Percentiles rank a stretch among this genome's conserved stretches.
Evolutionary conservation across 2,888 invertebrate species (phyloP).

Genomic region (Lochmaea capreae): DNA sequence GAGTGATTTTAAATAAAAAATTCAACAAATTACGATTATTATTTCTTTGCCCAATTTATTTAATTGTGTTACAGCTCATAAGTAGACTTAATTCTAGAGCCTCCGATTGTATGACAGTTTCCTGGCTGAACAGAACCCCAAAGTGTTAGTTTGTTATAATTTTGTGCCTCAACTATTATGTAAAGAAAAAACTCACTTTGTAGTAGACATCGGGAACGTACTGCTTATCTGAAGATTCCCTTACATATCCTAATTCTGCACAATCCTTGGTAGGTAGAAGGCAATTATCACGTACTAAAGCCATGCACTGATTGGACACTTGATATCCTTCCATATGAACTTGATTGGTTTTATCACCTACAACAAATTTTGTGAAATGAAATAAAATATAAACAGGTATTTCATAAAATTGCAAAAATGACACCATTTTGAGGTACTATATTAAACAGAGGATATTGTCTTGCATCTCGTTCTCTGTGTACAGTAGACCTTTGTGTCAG

Average conservation of each 20-base stretch:
- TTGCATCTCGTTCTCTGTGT: too few relatives aligned
- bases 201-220: constrained; percentile 99
- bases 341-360: constrained; percentile 89
- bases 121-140: too few relatives aligned
- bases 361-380: constrained; percentile 38
- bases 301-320: constrained; percentile 98
- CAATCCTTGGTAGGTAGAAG: constrained; percentile 97
- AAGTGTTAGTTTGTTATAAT: background rate
- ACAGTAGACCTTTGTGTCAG: too few relatives aligned
- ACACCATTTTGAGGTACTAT: too few relatives aligned
- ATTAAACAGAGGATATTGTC: too few relatives aligned
- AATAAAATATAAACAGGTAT: too few relatives aligned
- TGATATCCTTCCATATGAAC: constrained; percentile 99
- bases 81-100: too few relatives aligned
- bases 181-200: constrained; percentile 75
- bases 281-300: constrained; percentile 92
- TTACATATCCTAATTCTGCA: constrained; percentile 95
- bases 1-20: constrained; percentile 24
- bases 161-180: background rate
- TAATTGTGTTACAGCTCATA: background rate
- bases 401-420: too few relatives aligned
- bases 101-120: too few relatives aligned
- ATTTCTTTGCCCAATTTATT: background rate
- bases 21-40: constrained; percentile 1
- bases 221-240: constrained; percentile 91